Base-by-base conservation (phyloP, 1,140 invertebrate genomes). In the Diachasmimorpha longicaudata region DNA sequence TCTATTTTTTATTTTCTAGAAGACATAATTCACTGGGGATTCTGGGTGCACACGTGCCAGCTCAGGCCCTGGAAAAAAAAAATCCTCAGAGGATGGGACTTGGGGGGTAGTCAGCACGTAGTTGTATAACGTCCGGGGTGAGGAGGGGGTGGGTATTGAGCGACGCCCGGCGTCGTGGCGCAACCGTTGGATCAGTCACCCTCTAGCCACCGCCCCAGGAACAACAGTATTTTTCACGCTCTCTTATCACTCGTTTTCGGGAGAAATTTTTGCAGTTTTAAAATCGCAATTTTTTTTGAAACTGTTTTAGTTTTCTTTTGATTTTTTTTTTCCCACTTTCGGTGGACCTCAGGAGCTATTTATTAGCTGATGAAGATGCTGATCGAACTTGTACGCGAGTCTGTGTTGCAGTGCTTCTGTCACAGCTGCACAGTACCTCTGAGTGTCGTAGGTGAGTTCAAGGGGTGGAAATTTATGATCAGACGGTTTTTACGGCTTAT, bases 391-490 rank as follows among this genome's bases (percentile, higher is more conserved):
- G 94, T 96, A 84, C 93, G 93, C 86, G 94, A 96, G 87, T 95
- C 94, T 81, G 93, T 96, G 85, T 91, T 96, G 92, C 94, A 95
- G 91, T 96, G 95, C 91, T 96, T 96, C 90, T 96, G 95, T 90
- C 94, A 95, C 87, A 94, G 94, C 88, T 96, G 95, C 92, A 93
- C 94, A 85, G 94, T 93, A 84, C 94, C 94, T 77, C 89, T 95
- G 79, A 89, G 93, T 80, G 90, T 93, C 82, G 91, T 93, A 90
- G 93, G 93, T 95, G 90, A 91, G 91, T 87, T 76, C 75, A 72
- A 46, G 46, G 36, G 72, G 77, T 48, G 44, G 39, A 39, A 67
- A 58, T 46, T 14, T 31, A 11, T 63, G 1, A 72, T 76, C 71
- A 76, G 79, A 63, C 52, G 55, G 1, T n/a, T 46, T 36, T 19